These are phyloP conservation scores for Xylota segnis DNA, from an alignment of 2,888 invertebrate species.

Conservation along the genomic window DNA sequence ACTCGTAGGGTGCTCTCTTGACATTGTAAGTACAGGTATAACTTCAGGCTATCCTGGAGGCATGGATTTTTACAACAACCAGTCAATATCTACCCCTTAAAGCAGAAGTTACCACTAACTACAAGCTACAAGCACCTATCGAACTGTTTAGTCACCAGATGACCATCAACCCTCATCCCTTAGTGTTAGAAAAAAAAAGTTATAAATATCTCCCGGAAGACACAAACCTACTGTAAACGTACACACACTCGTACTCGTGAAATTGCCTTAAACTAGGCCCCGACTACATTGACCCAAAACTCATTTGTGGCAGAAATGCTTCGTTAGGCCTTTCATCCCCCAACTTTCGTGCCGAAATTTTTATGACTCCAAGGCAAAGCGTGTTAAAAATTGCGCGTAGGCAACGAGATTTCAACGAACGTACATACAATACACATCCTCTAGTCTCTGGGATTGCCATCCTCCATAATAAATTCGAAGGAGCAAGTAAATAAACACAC, in stretches of 20 bases:
- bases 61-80: no score
- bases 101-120: no score
- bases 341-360: constrained; percentile 18
- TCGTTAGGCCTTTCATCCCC: constrained; percentile 44
- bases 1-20: no score
- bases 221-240: background rate
- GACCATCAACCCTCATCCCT: background rate
- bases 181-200: background rate
- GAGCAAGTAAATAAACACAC: constrained; percentile 56
- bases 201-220: background rate
- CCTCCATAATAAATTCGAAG: constrained; percentile 40
- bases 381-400: constrained; percentile 57
- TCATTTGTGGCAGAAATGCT: constrained; percentile 47
- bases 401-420: constrained; percentile 12
- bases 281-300: constrained; percentile 35
- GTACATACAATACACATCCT: background rate
- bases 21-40: no score
- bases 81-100: no score
- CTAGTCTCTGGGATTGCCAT: constrained; percentile 16
- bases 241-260: background rate
- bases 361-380: constrained; percentile 44
- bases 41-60: no score
- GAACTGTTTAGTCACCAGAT: no score
- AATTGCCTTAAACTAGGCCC: constrained; percentile 9
- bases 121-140: no score